Evolutionary conservation across 2,797 vertebrate species (phyloP), one percentile per base, ranked within the genome.

Genomic region (Propithecus perrieri): DNA sequence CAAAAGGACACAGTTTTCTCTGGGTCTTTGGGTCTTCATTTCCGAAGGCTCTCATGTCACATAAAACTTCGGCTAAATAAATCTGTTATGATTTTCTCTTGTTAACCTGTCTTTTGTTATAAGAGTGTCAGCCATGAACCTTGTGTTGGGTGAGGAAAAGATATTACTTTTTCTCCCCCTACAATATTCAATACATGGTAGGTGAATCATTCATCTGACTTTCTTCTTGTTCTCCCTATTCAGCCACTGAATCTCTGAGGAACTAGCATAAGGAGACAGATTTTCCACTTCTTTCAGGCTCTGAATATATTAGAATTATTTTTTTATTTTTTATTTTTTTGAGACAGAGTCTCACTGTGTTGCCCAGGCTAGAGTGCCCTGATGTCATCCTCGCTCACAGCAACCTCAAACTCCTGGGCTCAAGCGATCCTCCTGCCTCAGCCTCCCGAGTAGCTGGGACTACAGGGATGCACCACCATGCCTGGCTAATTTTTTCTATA

Each of bases 201-300:
- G 35, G 89, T 90, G n/a, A 90, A 89, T 85, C 85, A 89, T 18
- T 96, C 72, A 87, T 65, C n/a, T 74, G 9, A 67, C 20, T 78
- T 95, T 93, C 85, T 93, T 94, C 41, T n/a, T 74, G 28, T 5
- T 83, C 43, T 88, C 30, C 20, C 35, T 88, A 26, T 74, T 55
- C 22, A 90, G 11, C 5, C 33, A 81, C 46, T 91, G 48, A 86
- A 50, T 85, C 41, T 88, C 50, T 17, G 28, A 30, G 46, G 33
- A 91, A 87, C 15, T 61, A 43, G 22, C 72, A 4, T 35, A 53
- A 53, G 20, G 53, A 38, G 22, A 79, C 4, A 79, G 50, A 79
- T 38, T 79, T 55, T 79, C 50, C 13, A 79, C 69, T 90, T 63
- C 85, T 72, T 67, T 91, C 18, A 74, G 55, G 30, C 6, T 72